phyloP scores from a whole-genome alignment of 1,140 invertebrate genomes.

The Tetraneura akinire region DNA sequence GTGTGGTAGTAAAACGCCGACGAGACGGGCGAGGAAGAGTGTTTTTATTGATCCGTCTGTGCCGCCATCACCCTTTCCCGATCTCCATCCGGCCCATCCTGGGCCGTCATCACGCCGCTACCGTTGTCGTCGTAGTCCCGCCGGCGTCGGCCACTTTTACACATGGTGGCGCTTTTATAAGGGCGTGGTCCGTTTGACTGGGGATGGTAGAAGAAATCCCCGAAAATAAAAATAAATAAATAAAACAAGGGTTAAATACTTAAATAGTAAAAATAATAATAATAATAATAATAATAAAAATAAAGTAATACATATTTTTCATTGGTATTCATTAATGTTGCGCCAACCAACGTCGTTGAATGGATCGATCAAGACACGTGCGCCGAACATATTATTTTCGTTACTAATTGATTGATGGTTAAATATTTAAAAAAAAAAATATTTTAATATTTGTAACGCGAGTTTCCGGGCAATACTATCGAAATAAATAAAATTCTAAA shows the following conservation, averaged over 20 bases:
- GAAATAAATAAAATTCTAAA: constrained; percentile 26
- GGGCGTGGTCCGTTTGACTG: background rate
- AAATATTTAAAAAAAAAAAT: too few relatives aligned
- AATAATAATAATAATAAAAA: background rate
- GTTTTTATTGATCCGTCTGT: constrained; percentile 50
- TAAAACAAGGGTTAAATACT: too few relatives aligned
- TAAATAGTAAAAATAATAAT: too few relatives aligned
- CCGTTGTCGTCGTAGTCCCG: background rate
- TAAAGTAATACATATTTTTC: constrained; percentile 20
- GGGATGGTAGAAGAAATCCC: background rate
- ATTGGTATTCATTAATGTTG: constrained; percentile 28
- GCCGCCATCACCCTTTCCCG: background rate
- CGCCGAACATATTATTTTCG: constrained; percentile 28
- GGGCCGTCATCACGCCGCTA: background rate
- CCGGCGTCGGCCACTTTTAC: background rate
- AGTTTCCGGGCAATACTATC: background rate
- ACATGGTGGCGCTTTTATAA: background rate
- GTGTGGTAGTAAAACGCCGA: constrained; percentile 13
- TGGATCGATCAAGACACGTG: constrained; percentile 37
- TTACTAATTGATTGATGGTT: constrained; percentile 18
- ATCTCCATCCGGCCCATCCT: too few relatives aligned
- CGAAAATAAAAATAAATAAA: background rate
- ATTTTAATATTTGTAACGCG: constrained; percentile 31
- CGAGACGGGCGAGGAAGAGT: constrained; percentile 13
- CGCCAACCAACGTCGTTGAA: background rate